Percentiles rank a stretch among this genome's conserved stretches.
These are phyloP conservation scores for Gambusia holbrooki DNA, from an alignment of 2,113 vertebrate species.

Conservation along the genomic window DNA sequence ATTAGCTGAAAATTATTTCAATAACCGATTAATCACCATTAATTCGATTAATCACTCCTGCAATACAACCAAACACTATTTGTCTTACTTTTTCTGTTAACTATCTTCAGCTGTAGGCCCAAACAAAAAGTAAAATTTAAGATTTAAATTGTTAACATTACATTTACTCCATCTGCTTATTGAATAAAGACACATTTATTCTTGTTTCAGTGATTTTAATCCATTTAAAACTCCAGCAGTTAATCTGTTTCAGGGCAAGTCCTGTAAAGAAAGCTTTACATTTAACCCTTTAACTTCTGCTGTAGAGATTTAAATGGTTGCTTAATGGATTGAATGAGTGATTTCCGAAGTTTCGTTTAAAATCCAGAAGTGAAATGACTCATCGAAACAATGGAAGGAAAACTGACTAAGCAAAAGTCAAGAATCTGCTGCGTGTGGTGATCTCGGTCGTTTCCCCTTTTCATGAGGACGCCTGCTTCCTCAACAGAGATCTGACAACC, in stretches of 20 bases:
- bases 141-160: too few species aligned
- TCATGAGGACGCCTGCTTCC: not conserved
- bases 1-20: too few species aligned
- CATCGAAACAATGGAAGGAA: slow-evolving; percentile 35
- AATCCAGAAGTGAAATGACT: not conserved
- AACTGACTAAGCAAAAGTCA: slow-evolving; percentile 25
- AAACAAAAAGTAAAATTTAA: too few species aligned
- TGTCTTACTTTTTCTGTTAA: too few species aligned
- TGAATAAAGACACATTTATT: not conserved
- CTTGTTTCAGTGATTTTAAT: not conserved
- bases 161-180: too few species aligned
- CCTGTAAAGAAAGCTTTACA: too few species aligned
- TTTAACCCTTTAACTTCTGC: too few species aligned
- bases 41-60: too few species aligned
- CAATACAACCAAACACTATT: too few species aligned
- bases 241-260: too few species aligned
- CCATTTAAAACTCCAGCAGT: not conserved
- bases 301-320: not conserved
- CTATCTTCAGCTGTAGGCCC: too few species aligned
- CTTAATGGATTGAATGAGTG: not conserved
- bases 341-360: not conserved
- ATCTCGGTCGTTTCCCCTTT: slow-evolving; percentile 25
- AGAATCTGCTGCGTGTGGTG: slow-evolving; percentile 10
- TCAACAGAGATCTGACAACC: slow-evolving; percentile 1
- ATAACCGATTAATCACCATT: too few species aligned